These are phyloP conservation scores for Drosophila sp. DNA, from an alignment of 1,140 invertebrate genomes.

Conservation along the genomic window DNA sequence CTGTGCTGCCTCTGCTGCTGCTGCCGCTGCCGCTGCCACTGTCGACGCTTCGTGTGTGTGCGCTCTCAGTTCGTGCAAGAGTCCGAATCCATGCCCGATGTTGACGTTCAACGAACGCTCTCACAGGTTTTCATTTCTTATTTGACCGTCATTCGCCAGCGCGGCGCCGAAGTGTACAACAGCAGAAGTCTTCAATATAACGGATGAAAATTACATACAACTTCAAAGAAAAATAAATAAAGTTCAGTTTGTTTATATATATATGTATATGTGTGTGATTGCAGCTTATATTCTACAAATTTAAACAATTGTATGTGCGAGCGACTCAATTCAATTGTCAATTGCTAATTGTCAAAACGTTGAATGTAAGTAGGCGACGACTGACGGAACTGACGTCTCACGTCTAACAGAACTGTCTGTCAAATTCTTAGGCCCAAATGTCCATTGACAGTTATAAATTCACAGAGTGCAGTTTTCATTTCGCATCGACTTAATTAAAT, in stretches of 20 bases:
- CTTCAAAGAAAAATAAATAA: conserved; percentile 11
- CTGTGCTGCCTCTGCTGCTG: conserved; percentile 7
- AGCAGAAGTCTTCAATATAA: conserved; percentile 61
- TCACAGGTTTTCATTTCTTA: conserved; percentile 76
- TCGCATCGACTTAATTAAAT: conserved; percentile 4
- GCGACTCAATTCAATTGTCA: conserved; percentile 35
- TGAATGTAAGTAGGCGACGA: conserved; percentile 44
- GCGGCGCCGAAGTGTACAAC: conserved; percentile 68
- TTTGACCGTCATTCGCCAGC: conserved; percentile 76
- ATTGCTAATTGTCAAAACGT: conserved; percentile 40
- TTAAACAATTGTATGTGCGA: conserved; percentile 1
- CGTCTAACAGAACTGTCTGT: conserved; percentile 11
- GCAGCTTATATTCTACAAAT: no score
- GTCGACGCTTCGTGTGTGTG: conserved; percentile 45
- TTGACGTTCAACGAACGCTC: conserved; percentile 40
- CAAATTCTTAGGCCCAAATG: conserved; percentile 6
- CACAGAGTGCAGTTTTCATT: conserved; percentile 46
- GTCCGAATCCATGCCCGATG: conserved; percentile 27
- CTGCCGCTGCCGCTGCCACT: conserved; percentile 16
- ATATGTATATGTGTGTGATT: conserved; percentile 12
- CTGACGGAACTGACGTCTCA: background rate
- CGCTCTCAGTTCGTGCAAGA: conserved; percentile 39
- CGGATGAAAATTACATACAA: conserved; percentile 46
- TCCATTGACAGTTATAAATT: conserved; percentile 43
- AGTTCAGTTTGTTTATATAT: conserved; percentile 11